phyloP scores from a whole-genome alignment of 2,797 vertebrate genomes.

The Vespertilio murinus region DNA sequence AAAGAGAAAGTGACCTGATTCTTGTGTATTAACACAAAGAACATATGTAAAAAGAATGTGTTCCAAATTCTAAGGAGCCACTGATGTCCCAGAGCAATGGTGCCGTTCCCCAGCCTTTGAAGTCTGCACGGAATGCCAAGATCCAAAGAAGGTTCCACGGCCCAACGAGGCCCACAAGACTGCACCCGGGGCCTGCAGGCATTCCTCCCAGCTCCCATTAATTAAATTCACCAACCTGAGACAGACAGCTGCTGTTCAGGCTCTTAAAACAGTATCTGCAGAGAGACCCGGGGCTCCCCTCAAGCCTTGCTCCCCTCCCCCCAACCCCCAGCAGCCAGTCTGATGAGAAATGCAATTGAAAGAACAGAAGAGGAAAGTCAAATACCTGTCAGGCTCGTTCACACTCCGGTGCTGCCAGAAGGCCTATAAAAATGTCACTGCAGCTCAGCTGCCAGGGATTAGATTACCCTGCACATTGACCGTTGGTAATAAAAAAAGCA shows the following conservation, averaged over 20 bases:
- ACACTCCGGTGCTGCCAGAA: constrained; percentile 81
- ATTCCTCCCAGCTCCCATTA: neutral
- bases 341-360: constrained; percentile 68
- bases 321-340: constrained; percentile 4
- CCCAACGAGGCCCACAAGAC: fast-evolving
- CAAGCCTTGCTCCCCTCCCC: neutral
- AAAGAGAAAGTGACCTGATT: neutral
- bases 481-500: constrained; percentile 75
- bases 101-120: neutral
- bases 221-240: constrained; percentile 7
- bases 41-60: neutral
- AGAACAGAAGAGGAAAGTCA: constrained; percentile 76
- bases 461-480: constrained; percentile 79
- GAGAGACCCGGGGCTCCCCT: neutral
- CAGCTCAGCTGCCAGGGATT: constrained; percentile 85
- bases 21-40: neutral
- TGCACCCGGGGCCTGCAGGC: neutral
- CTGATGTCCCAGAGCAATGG: fast-evolving
- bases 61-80: neutral
- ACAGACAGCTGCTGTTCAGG: constrained; percentile 58
- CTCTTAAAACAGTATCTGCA: neutral
- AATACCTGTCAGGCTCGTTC: constrained; percentile 80
- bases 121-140: neutral
- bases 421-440: constrained; percentile 87
- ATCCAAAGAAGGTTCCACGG: neutral